These are phyloP conservation scores for Leptoclinus maculatus DNA, from an alignment of 2,797 vertebrate species.

Conservation along the genomic window DNA sequence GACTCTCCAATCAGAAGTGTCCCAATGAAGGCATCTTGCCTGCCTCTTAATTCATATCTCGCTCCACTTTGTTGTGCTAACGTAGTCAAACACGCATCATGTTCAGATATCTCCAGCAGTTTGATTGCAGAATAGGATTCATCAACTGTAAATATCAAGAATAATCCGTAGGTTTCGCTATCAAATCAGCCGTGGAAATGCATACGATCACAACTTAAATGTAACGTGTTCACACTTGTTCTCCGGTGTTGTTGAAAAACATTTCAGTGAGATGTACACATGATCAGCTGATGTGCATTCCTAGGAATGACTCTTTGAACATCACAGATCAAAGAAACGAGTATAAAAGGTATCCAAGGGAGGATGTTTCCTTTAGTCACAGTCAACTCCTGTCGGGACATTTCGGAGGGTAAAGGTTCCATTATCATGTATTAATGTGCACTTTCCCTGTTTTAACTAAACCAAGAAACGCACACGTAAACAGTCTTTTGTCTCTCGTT, in stretches of 20 bases:
- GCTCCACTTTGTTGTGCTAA: neutral
- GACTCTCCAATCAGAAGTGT: neutral
- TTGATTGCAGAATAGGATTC: neutral
- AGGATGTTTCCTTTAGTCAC: constrained; percentile 1
- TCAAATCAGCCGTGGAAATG: neutral
- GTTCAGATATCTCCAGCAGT: neutral
- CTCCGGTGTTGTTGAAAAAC: neutral
- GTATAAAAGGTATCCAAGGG: neutral
- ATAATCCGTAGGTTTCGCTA: neutral
- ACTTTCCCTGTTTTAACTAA: neutral
- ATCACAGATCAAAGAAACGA: neutral
- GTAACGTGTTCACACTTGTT: neutral
- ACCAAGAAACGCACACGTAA: neutral
- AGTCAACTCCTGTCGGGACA: neutral
- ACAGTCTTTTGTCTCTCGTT: constrained; percentile 6
- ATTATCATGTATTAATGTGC: neutral
- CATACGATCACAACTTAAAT: neutral
- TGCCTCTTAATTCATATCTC: neutral
- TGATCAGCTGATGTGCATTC: neutral
- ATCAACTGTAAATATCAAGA: neutral
- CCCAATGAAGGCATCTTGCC: neutral
- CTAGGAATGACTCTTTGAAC: neutral
- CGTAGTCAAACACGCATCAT: neutral
- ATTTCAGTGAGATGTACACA: neutral
- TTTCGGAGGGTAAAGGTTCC: neutral